These are phyloP conservation scores for Pagrus major DNA, from an alignment of 2,113 vertebrate species.

Conservation along the genomic window DNA sequence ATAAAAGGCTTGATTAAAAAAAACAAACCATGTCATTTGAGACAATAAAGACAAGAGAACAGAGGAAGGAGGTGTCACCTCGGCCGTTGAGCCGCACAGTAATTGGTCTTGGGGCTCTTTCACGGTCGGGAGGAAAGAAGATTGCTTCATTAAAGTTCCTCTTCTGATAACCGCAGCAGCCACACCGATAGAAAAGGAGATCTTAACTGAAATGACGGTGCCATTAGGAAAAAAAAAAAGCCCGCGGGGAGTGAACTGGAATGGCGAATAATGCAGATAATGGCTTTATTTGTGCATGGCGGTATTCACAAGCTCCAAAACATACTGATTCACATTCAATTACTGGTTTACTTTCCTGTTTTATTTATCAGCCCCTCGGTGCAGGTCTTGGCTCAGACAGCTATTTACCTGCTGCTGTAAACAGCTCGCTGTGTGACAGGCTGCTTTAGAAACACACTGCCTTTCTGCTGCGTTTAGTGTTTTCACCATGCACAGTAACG, in stretches of 20 bases:
- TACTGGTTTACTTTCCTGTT: constrained; percentile 50
- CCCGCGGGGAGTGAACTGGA: constrained; percentile 56
- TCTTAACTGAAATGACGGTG: constrained; percentile 71
- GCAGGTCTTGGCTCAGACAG: constrained; percentile 32
- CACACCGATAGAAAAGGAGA: constrained; percentile 69
- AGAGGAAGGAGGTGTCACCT: constrained; percentile 74
- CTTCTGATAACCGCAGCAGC: constrained; percentile 73
- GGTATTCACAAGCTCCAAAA: constrained; percentile 55
- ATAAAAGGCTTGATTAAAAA: constrained; percentile 76
- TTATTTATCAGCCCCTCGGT: constrained; percentile 62
- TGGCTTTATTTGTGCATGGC: constrained; percentile 70
- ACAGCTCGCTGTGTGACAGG: constrained; percentile 32
- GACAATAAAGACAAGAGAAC: constrained; percentile 63
- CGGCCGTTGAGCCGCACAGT: constrained; percentile 65
- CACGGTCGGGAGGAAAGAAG: constrained; percentile 75
- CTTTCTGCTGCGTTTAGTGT: not conserved
- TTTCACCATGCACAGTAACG: not conserved
- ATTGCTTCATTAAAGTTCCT: constrained; percentile 86
- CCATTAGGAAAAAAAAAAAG: constrained; percentile 47
- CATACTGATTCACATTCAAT: constrained; percentile 63
- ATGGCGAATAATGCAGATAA: constrained; percentile 70
- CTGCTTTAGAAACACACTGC: constrained; percentile 2
- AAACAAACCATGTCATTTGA: constrained; percentile 78
- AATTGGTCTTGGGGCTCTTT: constrained; percentile 82
- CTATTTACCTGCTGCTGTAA: constrained; percentile 46